Evolutionary conservation across 1,140 invertebrate species (phyloP), one percentile per base, ranked within the genome.

Genomic region (Carcinoscorpius rotundicauda): DNA sequence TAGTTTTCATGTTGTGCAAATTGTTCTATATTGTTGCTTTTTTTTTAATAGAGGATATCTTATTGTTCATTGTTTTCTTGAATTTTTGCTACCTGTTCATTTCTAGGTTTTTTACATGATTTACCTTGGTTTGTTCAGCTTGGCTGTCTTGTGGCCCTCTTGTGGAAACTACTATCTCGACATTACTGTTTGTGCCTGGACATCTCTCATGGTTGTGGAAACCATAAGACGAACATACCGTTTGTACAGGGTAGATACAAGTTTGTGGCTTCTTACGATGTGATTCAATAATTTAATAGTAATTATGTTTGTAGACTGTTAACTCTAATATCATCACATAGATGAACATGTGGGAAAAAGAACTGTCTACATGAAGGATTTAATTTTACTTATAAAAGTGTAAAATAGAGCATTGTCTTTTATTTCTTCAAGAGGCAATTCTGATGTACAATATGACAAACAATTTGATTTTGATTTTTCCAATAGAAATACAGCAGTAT

Each of bases 161-260:
- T 78, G 77, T 74, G 77, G 77, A 5, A 73, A 78, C 64, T 65
- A 75, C 10, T 71, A 72, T 49, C 64, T 79, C 48, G 77, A 78
- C 64, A 64, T 72, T 49, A 63, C 73, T 29, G 69, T 79, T 5
- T 77, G 76, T 70, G 50, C 73, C 0, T 79, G 77, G 77, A 70
- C 69, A 53, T 67, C 66, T 63, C 52, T 70, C 5, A 70, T 70
- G 52, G 61, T 60, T 48, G 63, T 70, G 50, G 69, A 70, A 56
- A 64, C 65, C 52, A 67, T 68, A 58, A 61, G 68, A 63, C 62
- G 69, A 62, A 69, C 69, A 29, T 29, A 29, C 29, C 29, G 29
- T 29, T 29, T 29, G 29, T 29, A 29, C 29, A 29, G 29, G 29
- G 29, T 29, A 29, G 29, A 29, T 29, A 29, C 29, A 29, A 29